Evolutionary conservation across 2,113 vertebrate species (phyloP), one percentile per base, ranked within the genome.

Genomic region (Tupaia chinensis): DNA sequence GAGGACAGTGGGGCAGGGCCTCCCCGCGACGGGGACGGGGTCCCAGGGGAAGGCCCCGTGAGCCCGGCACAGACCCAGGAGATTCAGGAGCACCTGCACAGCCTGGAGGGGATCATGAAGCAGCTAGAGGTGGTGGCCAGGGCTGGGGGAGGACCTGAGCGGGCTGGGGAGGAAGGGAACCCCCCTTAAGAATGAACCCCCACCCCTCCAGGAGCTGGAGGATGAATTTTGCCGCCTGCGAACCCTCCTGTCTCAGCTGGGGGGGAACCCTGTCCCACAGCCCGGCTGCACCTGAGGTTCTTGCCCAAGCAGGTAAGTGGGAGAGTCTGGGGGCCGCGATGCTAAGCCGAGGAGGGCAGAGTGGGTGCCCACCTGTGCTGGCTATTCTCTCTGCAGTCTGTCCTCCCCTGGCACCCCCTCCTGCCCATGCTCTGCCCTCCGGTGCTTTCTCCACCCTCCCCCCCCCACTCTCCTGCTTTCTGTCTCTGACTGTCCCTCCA

Each of bases 91-190:
- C 97, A 98, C 89, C 97, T 99, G 34, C 97, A 97, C n/a, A 95
- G 96, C 94, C 98, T 99, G 95, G 98, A 99, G 98, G 98, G 99
- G 65, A 97, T 95, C 17, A 17, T 99, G 63, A 99, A 98, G 97
- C 98, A 97, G 91, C 98, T 99, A 89, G 99, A 99, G 99, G 99
- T 99, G 54, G 53, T 5, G 74, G 65, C 7, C 0, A 3, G 23
- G 27, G 9, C 9, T 9, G 7, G 1, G 1, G 4, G n/a, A 11
- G 3, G 7, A 3, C 20, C 11, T 19, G 63, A 17, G 23, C 2
- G 13, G 0, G 5, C 53, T 27, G 3, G 11, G 19, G 63, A 53
- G 27, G 68, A 56, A 15, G 1, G 32, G 70, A 13, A 0, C 68
- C 34, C 23, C 70, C 19, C 74, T 85, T 61, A 94, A 3, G 3